Evolutionary conservation across 2,113 vertebrate species (phyloP).

Genomic region (Eptatretus burgeri): DNA sequence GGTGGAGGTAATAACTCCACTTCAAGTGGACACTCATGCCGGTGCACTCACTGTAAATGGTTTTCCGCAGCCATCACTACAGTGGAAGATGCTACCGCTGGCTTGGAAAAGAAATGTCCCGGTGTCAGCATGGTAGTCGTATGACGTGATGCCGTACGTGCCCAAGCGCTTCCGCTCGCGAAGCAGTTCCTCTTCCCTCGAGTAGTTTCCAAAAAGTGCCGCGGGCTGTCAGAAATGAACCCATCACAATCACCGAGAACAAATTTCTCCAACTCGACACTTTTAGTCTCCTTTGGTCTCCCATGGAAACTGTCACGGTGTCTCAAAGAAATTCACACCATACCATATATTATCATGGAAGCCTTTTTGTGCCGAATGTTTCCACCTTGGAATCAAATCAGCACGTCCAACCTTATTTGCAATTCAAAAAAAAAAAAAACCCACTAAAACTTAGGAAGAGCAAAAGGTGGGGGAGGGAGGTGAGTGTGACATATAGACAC

Average conservation of each 20-base stretch:
- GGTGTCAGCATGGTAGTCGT: constrained; percentile 61
- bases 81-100: constrained; percentile 88
- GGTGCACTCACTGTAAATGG: constrained; percentile 54
- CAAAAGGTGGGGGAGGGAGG: too few relatives aligned
- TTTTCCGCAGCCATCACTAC: constrained; percentile 58
- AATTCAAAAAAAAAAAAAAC: too few relatives aligned
- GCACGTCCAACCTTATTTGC: too few relatives aligned
- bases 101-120: constrained; percentile 95
- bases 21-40: too few relatives aligned
- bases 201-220: constrained; percentile 67
- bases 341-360: too few relatives aligned
- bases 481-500: too few relatives aligned
- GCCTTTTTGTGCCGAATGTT: too few relatives aligned
- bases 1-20: too few relatives aligned
- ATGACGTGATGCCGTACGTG: constrained; percentile 79
- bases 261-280: background rate
- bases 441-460: too few relatives aligned
- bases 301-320: background rate
- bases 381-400: too few relatives aligned
- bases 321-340: background rate
- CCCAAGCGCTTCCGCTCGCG: constrained; percentile 69
- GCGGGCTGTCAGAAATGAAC: constrained; percentile 30
- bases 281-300: background rate
- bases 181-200: constrained; percentile 65
- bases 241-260: background rate